Conservation (phyloP, 2,888 invertebrate species). For the Polymixis flavicincta region DNA sequence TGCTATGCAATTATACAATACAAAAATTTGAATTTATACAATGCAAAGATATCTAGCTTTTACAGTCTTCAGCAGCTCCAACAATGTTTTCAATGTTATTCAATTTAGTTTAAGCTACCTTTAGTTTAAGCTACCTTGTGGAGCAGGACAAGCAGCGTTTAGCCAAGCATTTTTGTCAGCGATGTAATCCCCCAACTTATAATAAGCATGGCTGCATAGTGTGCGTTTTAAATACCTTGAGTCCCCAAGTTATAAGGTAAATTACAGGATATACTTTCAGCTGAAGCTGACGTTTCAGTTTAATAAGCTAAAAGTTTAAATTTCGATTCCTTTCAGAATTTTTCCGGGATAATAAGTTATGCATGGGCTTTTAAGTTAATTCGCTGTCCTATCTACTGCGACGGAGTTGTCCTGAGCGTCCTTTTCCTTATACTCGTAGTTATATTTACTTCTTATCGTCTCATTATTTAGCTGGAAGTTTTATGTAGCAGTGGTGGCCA, state of each 20-base stretch:
- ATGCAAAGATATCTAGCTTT: too few relatives aligned
- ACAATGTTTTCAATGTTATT: too few relatives aligned
- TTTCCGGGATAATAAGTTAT: slow-evolving; percentile 48
- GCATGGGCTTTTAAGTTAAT: slow-evolving; percentile 54
- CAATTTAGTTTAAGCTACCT: too few relatives aligned
- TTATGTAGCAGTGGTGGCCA: too few relatives aligned
- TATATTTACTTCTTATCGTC: slow-evolving; percentile 5
- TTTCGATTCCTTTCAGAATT: slow-evolving; percentile 26
- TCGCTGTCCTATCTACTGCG: slow-evolving; percentile 23
- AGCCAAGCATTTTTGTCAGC: too few relatives aligned
- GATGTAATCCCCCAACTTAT: too few relatives aligned
- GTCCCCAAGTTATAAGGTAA: not conserved
- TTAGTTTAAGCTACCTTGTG: too few relatives aligned
- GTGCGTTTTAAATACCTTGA: not conserved
- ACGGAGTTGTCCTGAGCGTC: slow-evolving; percentile 9
- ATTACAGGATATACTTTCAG: not conserved
- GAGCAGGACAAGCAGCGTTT: too few relatives aligned
- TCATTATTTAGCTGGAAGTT: not conserved
- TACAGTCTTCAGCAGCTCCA: too few relatives aligned
- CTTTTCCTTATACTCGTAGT: not conserved
- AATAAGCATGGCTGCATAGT: too few relatives aligned
- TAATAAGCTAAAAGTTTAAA: slow-evolving; percentile 28
- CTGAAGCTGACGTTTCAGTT: slow-evolving; percentile 17
- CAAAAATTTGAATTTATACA: too few relatives aligned
- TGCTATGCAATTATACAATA: too few relatives aligned